phyloP scores from a whole-genome alignment of 2,888 invertebrate genomes.

The Drosophila parthenogenetica region DNA sequence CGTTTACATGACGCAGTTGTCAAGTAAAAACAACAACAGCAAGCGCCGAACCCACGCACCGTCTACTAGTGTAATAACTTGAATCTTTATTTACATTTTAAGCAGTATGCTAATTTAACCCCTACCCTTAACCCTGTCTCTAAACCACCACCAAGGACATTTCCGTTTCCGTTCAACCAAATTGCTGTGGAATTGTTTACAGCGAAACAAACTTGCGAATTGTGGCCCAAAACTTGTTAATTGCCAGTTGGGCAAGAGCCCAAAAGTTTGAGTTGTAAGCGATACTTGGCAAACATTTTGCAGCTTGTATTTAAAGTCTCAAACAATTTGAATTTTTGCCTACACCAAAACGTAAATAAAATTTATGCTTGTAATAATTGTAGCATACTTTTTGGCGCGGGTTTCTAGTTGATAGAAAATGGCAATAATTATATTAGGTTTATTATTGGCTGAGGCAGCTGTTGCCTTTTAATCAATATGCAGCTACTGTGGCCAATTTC shows the following conservation, averaged over 20 bases:
- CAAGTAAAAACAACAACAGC: conserved; percentile 23
- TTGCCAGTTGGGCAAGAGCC: conserved; percentile 36
- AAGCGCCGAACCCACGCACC: conserved; percentile 49
- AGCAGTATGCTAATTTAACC: conserved; percentile 57
- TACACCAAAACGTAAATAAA: too few species aligned
- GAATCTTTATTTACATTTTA: conserved; percentile 61
- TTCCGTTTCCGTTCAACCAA: conserved; percentile 55
- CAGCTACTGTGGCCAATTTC: conserved; percentile 10
- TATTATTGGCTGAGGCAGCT: conserved; percentile 18
- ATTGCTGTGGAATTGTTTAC: conserved; percentile 45
- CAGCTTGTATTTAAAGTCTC: not conserved
- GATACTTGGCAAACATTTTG: conserved; percentile 26
- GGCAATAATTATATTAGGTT: conserved; percentile 1
- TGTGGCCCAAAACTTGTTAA: conserved; percentile 51
- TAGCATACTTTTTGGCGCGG: not conserved
- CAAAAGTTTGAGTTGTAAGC: conserved; percentile 40
- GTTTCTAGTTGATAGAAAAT: conserved; percentile 3
- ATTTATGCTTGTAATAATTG: too few species aligned
- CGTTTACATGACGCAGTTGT: conserved; percentile 54
- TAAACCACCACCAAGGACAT: conserved; percentile 14
- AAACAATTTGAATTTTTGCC: conserved; percentile 13
- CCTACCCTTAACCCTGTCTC: not conserved
- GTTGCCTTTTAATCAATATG: conserved; percentile 38
- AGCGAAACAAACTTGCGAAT: conserved; percentile 37
- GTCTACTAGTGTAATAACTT: conserved; percentile 55